Percentiles rank a stretch among this genome's conserved stretches.
Conservation (phyloP, 2,797 vertebrate genomes). For the Xerus rutilus region DNA sequence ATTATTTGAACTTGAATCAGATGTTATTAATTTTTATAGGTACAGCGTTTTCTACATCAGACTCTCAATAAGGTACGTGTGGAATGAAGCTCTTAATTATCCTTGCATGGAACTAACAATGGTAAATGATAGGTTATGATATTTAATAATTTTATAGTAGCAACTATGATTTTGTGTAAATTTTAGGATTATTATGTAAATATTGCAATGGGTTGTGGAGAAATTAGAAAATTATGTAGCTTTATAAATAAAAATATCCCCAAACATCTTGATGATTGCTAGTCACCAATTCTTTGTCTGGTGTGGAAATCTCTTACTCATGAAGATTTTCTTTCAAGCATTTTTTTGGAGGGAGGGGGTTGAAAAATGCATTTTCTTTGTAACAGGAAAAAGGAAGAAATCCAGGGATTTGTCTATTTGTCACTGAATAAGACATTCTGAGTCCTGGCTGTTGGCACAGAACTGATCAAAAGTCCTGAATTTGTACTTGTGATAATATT, state of each 20-base stretch:
- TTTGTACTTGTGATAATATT: conserved; percentile 19
- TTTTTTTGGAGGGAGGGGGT: not conserved
- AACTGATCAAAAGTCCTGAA: conserved; percentile 34
- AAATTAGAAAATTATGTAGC: conserved; percentile 63
- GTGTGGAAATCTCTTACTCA: not conserved
- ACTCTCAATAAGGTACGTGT: not conserved
- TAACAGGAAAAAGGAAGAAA: not conserved
- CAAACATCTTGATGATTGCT: not conserved
- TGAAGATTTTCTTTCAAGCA: conserved; percentile 23
- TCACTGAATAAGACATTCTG: not conserved
- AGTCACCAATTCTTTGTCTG: not conserved
- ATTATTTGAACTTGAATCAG: conserved; percentile 7
- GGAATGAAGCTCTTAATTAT: conserved; percentile 60
- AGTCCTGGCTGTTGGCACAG: not conserved
- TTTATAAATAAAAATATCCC: conserved; percentile 39
- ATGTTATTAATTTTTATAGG: conserved; percentile 58
- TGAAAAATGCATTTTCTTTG: conserved; percentile 26
- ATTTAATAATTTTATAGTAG: conserved; percentile 60
- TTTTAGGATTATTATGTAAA: conserved; percentile 59
- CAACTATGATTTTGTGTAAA: conserved; percentile 59
- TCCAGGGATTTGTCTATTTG: conserved; percentile 20
- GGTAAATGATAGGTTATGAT: conserved; percentile 57
- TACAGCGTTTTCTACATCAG: conserved; percentile 12
- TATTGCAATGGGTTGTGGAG: conserved; percentile 54
- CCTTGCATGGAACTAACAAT: not conserved